Percentiles rank a stretch among this genome's conserved stretches.
phyloP scores from a whole-genome alignment of 2,113 vertebrate genomes.

The Thalassarche chlororhynchos region DNA sequence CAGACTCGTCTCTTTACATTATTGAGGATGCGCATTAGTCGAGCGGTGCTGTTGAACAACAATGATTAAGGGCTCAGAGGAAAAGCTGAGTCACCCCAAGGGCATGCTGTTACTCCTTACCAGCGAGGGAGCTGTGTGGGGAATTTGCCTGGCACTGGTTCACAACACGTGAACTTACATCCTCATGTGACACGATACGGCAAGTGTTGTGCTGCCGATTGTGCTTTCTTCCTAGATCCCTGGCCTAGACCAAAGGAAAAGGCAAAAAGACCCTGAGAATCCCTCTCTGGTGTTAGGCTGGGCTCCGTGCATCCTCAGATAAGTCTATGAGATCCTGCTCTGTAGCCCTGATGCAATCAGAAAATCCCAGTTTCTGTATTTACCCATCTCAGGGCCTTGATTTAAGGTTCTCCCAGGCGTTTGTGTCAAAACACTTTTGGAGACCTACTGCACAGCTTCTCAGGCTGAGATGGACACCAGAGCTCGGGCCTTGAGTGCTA shows the following conservation, averaged over 20 bases:
- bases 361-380: neutral
- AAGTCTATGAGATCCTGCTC: neutral
- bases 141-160: neutral
- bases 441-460: neutral
- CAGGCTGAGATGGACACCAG: neutral
- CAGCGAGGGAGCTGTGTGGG: neutral
- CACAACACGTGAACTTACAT: neutral
- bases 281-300: neutral
- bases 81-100: constrained; percentile 20
- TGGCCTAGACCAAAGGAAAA: neutral
- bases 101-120: neutral
- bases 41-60: neutral
- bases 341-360: neutral
- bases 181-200: neutral
- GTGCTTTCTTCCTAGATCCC: neutral
- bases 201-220: neutral
- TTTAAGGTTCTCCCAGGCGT: neutral
- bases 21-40: neutral
- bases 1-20: neutral
- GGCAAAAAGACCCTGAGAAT: neutral
- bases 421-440: neutral
- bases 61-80: neutral
- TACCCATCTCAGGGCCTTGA: neutral
- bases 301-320: neutral
- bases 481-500: accelerated